Evolutionary conservation across 2,113 vertebrate genomes (phyloP), one percentile per base, ranked within the genome.

Genomic region (Gasterosteus aculeatus): DNA sequence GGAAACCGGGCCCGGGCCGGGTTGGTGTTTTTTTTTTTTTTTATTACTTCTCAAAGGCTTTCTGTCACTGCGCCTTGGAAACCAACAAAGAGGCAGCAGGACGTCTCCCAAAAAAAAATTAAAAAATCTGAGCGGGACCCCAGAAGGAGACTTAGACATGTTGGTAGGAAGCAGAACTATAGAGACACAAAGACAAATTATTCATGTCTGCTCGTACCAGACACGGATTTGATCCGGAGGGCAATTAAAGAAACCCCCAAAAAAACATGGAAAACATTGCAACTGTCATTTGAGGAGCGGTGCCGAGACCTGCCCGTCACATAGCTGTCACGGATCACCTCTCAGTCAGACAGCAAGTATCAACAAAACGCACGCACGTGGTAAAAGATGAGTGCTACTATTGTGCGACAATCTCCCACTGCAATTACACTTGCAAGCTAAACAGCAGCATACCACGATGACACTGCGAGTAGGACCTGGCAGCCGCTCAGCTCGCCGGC

Each of bases 371-470:
- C 72, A 51, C 49, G 77, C 56, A 80, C 49, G 22, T 2, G 15
- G 62, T 54, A 11, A 70, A 68, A 85, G 85, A 85, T 76, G 88
- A 90, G 78, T 84, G 84, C 72, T 67, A 14, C 69, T 76, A 85
- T 87, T 87, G 85, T 90, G 85, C 90, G 86, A 87, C 85, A 82
- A 70, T 83, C 75, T 82, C 47, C 44, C 35, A 85, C 67, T 35
- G 81, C 61, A 15, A 83, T 87, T 89, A 79, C 61, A 86, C 60
- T 85, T 61, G 85, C 81, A 85, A 63, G 80, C 83, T 7, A 90
- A 90, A 89, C 89, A 88, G 69, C 84, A 80, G 70, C 87, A 92
- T 91, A 88, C 90, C 87, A 80, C 70, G 75, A 51, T 86, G 89
- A 92, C 88, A 90, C 69, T 62, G 61, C 88, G 91, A 66, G 39